Evolutionary conservation across 2,113 vertebrate species (phyloP), one percentile per base, ranked within the genome.

Genomic region (Hymenochirus boettgeri): DNA sequence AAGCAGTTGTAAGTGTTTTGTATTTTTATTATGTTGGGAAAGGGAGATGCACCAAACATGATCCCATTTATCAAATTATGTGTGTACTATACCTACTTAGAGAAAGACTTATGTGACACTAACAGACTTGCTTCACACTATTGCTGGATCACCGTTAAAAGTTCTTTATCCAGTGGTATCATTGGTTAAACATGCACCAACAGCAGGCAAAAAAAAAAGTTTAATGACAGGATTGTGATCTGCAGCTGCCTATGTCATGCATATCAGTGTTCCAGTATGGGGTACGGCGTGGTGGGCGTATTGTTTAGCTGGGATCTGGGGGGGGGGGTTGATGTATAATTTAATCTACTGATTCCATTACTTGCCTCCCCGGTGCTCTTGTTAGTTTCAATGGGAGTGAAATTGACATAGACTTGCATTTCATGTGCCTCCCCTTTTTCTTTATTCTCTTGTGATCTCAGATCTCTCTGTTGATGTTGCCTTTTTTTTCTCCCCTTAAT

Each of bases 331-430:
- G 83, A 86, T 90, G 88, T 91, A 87, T 89, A 92, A 91, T 90
- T 94, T 91, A 88, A 86, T 85, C 82, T 79, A 83, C 81, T 87
- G 85, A 90, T 88, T 89, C 82, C 90, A 88, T 92, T 84, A 90
- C 88, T 81, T 83, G 87, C 82, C 85, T 88, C 83, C 86, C 82
- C 85, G 82, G 84, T 88, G 88, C 86, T 89, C 89, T 87, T 86
- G 86, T 83, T 86, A 85, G 86, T 87, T 91, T 87, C 84, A 89
- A 88, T 90, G 88, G 87, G 86, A 88, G 86, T 90, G 85, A 86
- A 95, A 90, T 92, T 96, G 90, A 92, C 92, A 92, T 88, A 82
- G 90, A 87, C 87, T 91, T 88, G 85, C 83, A 87, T 88, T 89
- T 80, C 86, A 88, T 90, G 88, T 88, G 86, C 83, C 81, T 84